phyloP scores from a whole-genome alignment of 92 coral and sea anemone genomes.

The Parazoanthus swiftii region DNA sequence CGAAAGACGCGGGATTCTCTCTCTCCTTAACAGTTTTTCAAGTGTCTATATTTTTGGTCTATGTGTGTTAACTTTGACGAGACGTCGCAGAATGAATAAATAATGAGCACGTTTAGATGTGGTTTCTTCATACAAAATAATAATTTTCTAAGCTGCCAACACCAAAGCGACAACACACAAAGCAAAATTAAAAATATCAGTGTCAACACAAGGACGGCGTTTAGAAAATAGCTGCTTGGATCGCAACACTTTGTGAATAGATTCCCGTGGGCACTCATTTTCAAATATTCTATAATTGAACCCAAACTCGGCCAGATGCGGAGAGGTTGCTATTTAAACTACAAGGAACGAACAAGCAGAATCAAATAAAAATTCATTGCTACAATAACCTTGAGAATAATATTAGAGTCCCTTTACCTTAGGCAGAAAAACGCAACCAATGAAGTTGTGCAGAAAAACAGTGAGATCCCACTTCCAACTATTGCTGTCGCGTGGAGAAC shows the following conservation, averaged over 20 bases:
- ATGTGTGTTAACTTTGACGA: background rate
- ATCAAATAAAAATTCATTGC: background rate
- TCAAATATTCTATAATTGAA: background rate
- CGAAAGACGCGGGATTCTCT: background rate
- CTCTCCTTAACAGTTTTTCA: conserved; percentile 20
- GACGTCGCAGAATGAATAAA: conserved; percentile 21
- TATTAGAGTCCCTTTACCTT: conserved; percentile 54
- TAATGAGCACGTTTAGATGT: background rate
- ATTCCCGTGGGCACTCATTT: background rate
- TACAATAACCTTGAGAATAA: background rate
- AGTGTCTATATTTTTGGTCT: conserved; percentile 6
- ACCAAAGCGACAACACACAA: background rate
- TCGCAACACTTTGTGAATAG: background rate
- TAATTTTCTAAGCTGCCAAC: background rate
- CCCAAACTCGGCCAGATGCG: background rate
- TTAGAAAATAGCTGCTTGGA: background rate
- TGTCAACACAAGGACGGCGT: background rate
- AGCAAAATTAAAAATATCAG: conserved; percentile 3
- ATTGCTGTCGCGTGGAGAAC: conserved; percentile 73
- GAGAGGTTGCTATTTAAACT: background rate
- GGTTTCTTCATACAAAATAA: conserved; percentile 13
- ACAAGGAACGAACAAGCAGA: background rate
- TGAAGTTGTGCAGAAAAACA: conserved; percentile 72
- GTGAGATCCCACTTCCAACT: conserved; percentile 80
- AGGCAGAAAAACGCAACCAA: conserved; percentile 67